Evolutionary conservation across 2,113 vertebrate genomes (phyloP), one percentile per base, ranked within the genome.

Genomic region (Cottus gobio): DNA sequence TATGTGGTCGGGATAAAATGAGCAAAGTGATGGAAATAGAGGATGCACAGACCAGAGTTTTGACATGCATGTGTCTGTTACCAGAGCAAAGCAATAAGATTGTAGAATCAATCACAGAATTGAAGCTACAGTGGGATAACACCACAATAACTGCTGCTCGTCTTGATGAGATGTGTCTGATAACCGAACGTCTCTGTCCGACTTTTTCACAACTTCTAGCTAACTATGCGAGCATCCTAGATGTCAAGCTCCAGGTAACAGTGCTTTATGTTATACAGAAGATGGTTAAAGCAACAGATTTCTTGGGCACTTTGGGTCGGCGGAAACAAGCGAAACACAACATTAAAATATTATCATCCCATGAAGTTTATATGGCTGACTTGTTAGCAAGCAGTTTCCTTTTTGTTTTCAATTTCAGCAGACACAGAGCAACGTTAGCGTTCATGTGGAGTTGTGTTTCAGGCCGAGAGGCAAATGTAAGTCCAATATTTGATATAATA

Each of bases 1-100:
- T 85, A 89, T 87, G 78, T 77, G 76, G 76, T 89, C 78, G 57
- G 48, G 82, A 63, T 56, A 58, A 68, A 75, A 56, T 52, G 52
- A 77, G 57, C 61, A 50, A 64, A 65, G 34, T 18, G 75, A 83
- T 80, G 48, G 58, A 52, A 71, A 52, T 30, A 80, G 71, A 82
- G 65, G 74, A 77, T 70, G 50, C 67, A 50, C 13, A 69, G 67
- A 80, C 30, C 56, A 3, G 62, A 72, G 36, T 36, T 81, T 69
- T 39, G 79, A 87, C 75, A 8, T 82, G 69, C 58, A 76, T 77
- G 61, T 73, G 69, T 77, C 78, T 77, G 48, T 77, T 70, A 82
- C 87, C 79, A 82, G 78, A 82, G 68, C 22, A 50, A 71, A 79
- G 72, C 62, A 89, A 84, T 77, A 67, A 64, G 60, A 68, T 46